Base-by-base conservation (phyloP, 2,888 invertebrate species). In the Stomorhina lunata region DNA sequence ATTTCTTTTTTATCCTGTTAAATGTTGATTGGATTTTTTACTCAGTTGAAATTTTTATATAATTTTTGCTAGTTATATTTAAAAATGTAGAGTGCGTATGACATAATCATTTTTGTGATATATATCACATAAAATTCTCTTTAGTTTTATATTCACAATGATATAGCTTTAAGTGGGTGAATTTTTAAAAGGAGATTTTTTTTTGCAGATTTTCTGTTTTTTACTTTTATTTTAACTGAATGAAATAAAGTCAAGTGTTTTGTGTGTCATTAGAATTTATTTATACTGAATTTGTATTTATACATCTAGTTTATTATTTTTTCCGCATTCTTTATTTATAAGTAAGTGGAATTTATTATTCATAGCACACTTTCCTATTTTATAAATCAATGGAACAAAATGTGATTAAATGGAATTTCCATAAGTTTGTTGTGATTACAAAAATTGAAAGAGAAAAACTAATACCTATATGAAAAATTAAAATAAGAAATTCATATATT, bases 21-120 rank as follows among this genome's bases (percentile, higher is more conserved):
- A 55, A 34, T n/a, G 69, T 59, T 81, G 78, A 83, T 78, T 83
- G 77, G 80, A 83, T 83, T 76, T 73, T 66, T 17, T 69, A 37
- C 61, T 53, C 15, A 61, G 55, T 55, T 50, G 4, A 59, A 25
- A 9, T 57, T 57, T 65, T 29, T 20, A 22, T 40, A n/a, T 45
- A 45, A 29, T 40, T 48, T 40, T 27, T 37, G 29, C 27, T 12
- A 15, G 27, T 34, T 7, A 40, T 32, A 20, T 17, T 34, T n/a
- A n/a, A n/a, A n/a, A n/a, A n/a, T n/a, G n/a, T n/a, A n/a, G n/a
- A n/a, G n/a, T n/a, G n/a, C n/a, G n/a, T n/a, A n/a, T n/a, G n/a
- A n/a, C n/a, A n/a, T n/a, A n/a, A n/a, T n/a, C n/a, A n/a, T n/a
- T n/a, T n/a, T n/a, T n/a, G n/a, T n/a, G n/a, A n/a, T n/a, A n/a